Conservation (phyloP, 2,113 vertebrate genomes). For the Aldabrachelys gigantea region DNA sequence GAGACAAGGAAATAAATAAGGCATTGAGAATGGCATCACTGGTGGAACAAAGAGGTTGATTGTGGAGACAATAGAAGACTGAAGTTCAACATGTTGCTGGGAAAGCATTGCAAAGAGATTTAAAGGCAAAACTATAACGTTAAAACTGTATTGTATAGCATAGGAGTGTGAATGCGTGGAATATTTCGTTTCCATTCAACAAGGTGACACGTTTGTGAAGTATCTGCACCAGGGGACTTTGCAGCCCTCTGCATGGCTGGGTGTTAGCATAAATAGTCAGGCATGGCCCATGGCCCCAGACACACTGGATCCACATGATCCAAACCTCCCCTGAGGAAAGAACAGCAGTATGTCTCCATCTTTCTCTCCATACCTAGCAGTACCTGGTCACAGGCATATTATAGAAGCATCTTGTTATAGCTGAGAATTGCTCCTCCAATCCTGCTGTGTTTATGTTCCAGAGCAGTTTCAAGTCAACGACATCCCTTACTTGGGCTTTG, state of each 20-base stretch:
- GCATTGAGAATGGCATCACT: neutral
- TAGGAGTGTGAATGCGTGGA: neutral
- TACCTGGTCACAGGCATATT: neutral
- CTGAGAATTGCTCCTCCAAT: neutral
- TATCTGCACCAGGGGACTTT: neutral
- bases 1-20: conserved; percentile 31
- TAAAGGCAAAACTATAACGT: neutral
- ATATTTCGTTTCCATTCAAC: neutral
- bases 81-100: neutral
- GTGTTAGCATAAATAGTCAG: neutral
- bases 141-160: neutral
- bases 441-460: neutral
- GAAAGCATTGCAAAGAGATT: neutral
- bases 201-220: neutral
- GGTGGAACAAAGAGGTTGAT: neutral
- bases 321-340: neutral
- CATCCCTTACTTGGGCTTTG: neutral
- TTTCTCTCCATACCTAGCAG: neutral
- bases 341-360: neutral
- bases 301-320: neutral
- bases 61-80: neutral
- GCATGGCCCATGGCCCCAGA: neutral
- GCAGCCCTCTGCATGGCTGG: neutral
- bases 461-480: neutral
- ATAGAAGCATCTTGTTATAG: neutral